Conservation (phyloP, 2,797 vertebrate genomes). For the Lepus townsendii region DNA sequence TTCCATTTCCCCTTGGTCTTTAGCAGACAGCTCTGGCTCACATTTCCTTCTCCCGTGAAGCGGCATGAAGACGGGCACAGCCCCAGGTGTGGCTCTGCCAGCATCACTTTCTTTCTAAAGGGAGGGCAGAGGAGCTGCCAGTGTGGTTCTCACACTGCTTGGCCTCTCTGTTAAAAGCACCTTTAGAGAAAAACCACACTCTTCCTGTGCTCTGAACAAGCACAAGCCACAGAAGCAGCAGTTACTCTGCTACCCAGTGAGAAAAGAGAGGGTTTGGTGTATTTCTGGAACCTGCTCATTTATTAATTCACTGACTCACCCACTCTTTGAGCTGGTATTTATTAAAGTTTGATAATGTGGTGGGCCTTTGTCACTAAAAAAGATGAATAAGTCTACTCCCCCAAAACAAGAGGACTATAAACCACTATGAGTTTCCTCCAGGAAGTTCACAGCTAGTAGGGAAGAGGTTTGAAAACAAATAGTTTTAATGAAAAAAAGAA, state of each 20-base stretch:
- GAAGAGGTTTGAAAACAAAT: slow-evolving; percentile 26
- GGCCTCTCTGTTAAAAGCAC: neutral
- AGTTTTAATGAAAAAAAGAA: slow-evolving; percentile 42
- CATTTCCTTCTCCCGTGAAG: neutral
- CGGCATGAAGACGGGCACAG: neutral
- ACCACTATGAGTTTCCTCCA: neutral
- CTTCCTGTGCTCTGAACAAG: neutral
- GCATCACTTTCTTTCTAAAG: neutral
- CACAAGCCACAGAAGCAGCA: neutral
- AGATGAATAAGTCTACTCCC: neutral
- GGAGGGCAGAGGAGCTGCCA: neutral
- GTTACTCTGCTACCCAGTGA: neutral
- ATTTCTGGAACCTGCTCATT: neutral
- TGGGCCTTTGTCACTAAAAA: neutral
- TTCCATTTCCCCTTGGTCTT: neutral
- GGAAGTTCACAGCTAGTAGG: neutral
- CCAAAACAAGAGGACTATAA: too few relatives aligned
- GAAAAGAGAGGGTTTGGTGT: neutral
- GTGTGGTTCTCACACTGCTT: neutral
- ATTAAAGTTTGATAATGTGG: neutral
- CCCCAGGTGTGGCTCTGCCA: neutral
- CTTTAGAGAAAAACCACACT: neutral
- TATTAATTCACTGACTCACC: too few relatives aligned
- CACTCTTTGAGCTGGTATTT: too few relatives aligned
- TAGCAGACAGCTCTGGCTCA: neutral